phyloP scores from a whole-genome alignment of 2,797 vertebrate species.

The Sphenodon punctatus region DNA sequence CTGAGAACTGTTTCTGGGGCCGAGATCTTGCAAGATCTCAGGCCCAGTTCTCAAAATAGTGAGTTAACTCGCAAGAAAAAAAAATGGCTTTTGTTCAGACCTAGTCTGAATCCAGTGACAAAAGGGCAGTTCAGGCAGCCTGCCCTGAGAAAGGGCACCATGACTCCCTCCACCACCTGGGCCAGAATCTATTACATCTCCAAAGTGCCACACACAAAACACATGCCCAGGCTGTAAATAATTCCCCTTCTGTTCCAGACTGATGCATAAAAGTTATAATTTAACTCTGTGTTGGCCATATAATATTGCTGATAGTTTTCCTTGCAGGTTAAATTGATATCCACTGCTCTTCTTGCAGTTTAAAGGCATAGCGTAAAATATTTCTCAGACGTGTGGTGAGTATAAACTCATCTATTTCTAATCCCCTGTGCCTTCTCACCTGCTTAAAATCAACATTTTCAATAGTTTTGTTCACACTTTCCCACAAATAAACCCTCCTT shows the following conservation, averaged over 20 bases:
- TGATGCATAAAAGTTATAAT: background rate
- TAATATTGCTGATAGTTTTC: background rate
- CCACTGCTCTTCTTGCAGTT: too few relatives aligned
- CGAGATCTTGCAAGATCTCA: too few relatives aligned
- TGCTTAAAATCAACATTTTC: constrained; percentile 5
- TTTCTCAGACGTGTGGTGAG: background rate
- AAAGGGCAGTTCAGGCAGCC: too few relatives aligned
- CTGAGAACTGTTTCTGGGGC: too few relatives aligned
- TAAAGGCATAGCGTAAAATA: background rate
- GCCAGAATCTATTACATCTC: too few relatives aligned
- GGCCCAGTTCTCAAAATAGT: too few relatives aligned
- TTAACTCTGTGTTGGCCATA: background rate
- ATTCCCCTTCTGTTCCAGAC: background rate
- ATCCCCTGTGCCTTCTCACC: background rate
- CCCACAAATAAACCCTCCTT: constrained; percentile 16
- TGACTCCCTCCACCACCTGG: too few relatives aligned
- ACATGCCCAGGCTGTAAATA: background rate
- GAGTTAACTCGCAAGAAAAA: too few relatives aligned
- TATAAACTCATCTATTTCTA: background rate
- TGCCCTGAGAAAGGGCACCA: too few relatives aligned
- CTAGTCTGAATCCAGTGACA: too few relatives aligned
- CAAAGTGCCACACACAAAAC: background rate
- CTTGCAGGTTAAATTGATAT: background rate
- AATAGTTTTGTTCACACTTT: constrained; percentile 8
- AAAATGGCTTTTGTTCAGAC: too few relatives aligned